Evolutionary conservation across 2,888 invertebrate species (phyloP), one percentile per base, ranked within the genome.

Genomic region (Pammene fasciana): DNA sequence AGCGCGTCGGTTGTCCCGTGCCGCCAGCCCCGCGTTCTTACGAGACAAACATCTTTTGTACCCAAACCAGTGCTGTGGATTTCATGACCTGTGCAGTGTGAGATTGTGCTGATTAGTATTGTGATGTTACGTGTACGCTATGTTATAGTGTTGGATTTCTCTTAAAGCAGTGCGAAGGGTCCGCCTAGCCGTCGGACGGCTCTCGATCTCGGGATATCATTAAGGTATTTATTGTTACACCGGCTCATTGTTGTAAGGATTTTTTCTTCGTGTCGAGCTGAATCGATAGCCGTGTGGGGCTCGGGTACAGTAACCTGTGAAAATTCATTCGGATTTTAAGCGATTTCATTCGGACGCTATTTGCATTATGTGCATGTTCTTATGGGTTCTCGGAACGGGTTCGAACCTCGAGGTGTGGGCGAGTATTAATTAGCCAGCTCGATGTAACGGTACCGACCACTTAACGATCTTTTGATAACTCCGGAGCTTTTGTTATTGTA

Each of bases 151-250:
- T 79, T 73, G 90, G 90, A 92, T 92, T 91, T 86, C 83, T 87
- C 81, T 86, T 89, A 86, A 84, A 90, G 84, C 57, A 43, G 86
- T 89, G 85, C 86, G 86, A 86, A 87, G 89, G 87, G 86, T 80
- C 83, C 83, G 86, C 85, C 85, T 86, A 86, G 86, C 79, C 79
- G 85, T 83, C 86, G 88, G 90, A 89, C 92, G 92, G 90, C 86
- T 88, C 88, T 87, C 83, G 88, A 87, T 90, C 92, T 88, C 86
- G 86, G 92, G 92, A 92, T 92, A 92, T 91, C 92, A 92, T 92
- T 92, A 92, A 92, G 92, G 92, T 92, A 92, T 92, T 92, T 92
- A 92, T 92, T 92, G 92, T 92, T 87, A 91, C 90, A 90, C 89
- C 87, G 88, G 86, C 84, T 90, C 89, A 92, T 92, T 92, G 92